phyloP scores from a whole-genome alignment of 1,140 invertebrate species.

The Conopomorpha cramerella region DNA sequence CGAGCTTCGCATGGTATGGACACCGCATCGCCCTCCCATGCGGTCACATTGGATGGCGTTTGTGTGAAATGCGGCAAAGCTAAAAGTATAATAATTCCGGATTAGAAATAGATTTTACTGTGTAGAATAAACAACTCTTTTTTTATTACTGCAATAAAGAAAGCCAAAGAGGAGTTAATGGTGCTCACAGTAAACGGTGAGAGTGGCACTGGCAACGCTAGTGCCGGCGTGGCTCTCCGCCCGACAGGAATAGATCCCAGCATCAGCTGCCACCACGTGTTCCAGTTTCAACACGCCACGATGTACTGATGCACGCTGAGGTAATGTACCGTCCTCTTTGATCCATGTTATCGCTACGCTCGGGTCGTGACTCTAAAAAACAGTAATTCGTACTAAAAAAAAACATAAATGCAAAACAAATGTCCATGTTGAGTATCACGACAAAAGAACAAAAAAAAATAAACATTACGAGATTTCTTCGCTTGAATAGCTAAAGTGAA shows the following conservation, averaged over 20 bases:
- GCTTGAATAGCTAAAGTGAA: no score
- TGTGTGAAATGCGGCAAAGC: slow-evolving; percentile 89
- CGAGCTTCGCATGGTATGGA: slow-evolving; percentile 88
- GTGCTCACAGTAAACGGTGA: slow-evolving; percentile 55
- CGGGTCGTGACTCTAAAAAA: slow-evolving; percentile 46
- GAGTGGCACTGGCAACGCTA: slow-evolving; percentile 46
- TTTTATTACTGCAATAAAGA: slow-evolving; percentile 39
- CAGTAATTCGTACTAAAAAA: no score
- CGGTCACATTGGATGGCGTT: slow-evolving; percentile 83
- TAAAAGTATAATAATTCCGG: slow-evolving; percentile 59
- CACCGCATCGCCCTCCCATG: slow-evolving; percentile 78
- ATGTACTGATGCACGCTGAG: slow-evolving; percentile 80
- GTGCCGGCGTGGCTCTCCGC: slow-evolving; percentile 54
- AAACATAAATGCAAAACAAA: no score
- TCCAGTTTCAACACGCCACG: slow-evolving; percentile 45
- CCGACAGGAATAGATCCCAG: slow-evolving; percentile 54
- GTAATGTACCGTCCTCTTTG: slow-evolving; percentile 41
- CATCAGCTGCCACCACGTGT: slow-evolving; percentile 47
- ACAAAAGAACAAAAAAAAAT: no score
- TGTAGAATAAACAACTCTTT: slow-evolving; percentile 35
- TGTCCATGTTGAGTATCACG: no score
- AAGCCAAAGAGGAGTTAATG: slow-evolving; percentile 2
- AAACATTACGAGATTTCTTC: no score
- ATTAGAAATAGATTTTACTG: slow-evolving; percentile 38
- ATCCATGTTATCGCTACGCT: slow-evolving; percentile 52